These are phyloP conservation scores for Cololabis saira DNA, from an alignment of 2,113 vertebrate species.

Conservation along the genomic window DNA sequence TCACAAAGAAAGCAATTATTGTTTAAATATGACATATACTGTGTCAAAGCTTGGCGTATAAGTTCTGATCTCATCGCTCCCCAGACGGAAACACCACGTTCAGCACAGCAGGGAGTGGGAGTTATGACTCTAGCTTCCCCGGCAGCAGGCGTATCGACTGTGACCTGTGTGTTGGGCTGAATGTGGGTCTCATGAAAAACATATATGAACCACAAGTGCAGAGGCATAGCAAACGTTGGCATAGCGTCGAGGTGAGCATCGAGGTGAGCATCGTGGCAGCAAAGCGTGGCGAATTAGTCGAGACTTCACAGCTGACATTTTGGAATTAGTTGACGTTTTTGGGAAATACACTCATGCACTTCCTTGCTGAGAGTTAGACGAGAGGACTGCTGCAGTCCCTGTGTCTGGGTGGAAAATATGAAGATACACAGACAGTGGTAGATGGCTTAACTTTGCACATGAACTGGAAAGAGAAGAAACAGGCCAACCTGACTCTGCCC, in stretches of 20 bases:
- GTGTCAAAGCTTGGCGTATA: slow-evolving; percentile 7
- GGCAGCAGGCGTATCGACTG: not conserved
- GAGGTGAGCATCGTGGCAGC: not conserved
- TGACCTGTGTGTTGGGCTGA: not conserved
- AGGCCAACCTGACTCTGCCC: slow-evolving; percentile 3
- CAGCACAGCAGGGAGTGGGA: slow-evolving; percentile 27
- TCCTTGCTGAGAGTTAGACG: slow-evolving; percentile 12
- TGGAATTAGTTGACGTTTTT: slow-evolving; percentile 29
- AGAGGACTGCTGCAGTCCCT: slow-evolving; percentile 6
- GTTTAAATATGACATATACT: slow-evolving; percentile 5
- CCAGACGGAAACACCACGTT: slow-evolving; percentile 27
- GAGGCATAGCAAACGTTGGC: slow-evolving; percentile 21
- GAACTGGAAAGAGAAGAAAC: not conserved
- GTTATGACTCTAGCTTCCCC: slow-evolving; percentile 14
- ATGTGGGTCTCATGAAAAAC: slow-evolving; percentile 5
- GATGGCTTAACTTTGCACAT: slow-evolving; percentile 3
- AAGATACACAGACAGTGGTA: not conserved
- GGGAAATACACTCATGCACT: slow-evolving; percentile 6
- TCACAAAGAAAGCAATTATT: not conserved
- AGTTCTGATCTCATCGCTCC: slow-evolving; percentile 28
- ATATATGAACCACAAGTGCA: slow-evolving; percentile 31
- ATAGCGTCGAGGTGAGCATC: slow-evolving; percentile 27
- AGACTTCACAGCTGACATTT: slow-evolving; percentile 8
- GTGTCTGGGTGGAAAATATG: slow-evolving; percentile 1
- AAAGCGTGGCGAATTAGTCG: slow-evolving; percentile 34